These are phyloP conservation scores for Pangasianodon hypophthalmus DNA, from an alignment of 2,113 vertebrate genomes.

Conservation along the genomic window DNA sequence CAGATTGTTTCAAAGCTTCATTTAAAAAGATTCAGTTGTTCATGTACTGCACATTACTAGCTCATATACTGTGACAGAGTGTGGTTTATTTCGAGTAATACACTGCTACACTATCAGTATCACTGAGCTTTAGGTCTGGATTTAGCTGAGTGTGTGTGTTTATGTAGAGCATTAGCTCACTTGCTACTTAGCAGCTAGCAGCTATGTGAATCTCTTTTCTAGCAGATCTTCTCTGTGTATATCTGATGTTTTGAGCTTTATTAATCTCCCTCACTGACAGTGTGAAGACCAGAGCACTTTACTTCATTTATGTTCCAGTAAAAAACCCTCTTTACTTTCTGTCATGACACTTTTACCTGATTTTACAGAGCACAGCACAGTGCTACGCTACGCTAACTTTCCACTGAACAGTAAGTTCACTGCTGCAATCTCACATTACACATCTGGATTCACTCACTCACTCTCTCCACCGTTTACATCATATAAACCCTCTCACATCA, in stretches of 20 bases:
- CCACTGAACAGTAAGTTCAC: conserved; percentile 32
- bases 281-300: neutral
- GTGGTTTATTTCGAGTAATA: neutral
- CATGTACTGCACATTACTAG: neutral
- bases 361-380: conserved; percentile 7
- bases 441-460: conserved; percentile 34
- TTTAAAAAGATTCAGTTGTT: neutral
- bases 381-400: conserved; percentile 19
- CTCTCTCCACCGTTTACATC: conserved; percentile 23
- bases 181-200: neutral
- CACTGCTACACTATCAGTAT: neutral
- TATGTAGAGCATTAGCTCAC: too few species aligned
- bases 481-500: conserved; percentile 33
- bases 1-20: neutral
- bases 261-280: neutral
- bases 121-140: neutral
- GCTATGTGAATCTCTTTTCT: neutral
- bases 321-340: neutral
- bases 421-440: conserved; percentile 15
- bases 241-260: neutral
- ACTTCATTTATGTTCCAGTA: conserved; percentile 6
- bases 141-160: neutral
- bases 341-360: conserved; percentile 4
- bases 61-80: neutral
- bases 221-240: neutral